phyloP scores from a whole-genome alignment of 2,797 vertebrate genomes.

The Nannoperca australis region DNA sequence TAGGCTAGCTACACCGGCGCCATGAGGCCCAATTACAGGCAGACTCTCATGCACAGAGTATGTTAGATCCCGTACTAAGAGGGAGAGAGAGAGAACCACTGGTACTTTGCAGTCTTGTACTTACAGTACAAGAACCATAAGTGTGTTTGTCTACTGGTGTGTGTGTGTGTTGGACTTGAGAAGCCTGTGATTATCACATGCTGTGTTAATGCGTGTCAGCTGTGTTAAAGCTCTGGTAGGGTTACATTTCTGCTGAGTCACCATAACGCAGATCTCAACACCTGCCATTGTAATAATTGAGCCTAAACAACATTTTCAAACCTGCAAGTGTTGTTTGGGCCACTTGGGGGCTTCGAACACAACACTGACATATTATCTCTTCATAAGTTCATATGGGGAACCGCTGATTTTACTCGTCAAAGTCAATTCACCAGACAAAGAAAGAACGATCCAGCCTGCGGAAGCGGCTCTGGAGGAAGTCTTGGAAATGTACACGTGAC shows the following conservation, averaged over 20 bases:
- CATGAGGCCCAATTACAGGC: constrained; percentile 69
- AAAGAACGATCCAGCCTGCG: not conserved
- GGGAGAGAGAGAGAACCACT: not conserved
- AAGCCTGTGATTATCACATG: constrained; percentile 11
- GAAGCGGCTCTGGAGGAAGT: no score
- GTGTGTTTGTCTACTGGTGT: not conserved
- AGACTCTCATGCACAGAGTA: constrained; percentile 20
- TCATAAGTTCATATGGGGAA: not conserved
- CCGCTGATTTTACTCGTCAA: not conserved
- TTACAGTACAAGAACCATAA: not conserved
- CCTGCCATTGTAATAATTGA: not conserved
- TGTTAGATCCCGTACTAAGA: constrained; percentile 16
- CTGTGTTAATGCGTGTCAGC: constrained; percentile 18
- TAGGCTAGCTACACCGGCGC: constrained; percentile 45
- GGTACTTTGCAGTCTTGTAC: constrained; percentile 25
- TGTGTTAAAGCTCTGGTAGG: not conserved
- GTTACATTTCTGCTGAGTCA: constrained; percentile 21
- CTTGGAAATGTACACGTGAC: not conserved
- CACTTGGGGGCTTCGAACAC: not conserved
- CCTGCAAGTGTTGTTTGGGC: not conserved
- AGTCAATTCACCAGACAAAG: not conserved
- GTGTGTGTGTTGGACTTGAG: not conserved
- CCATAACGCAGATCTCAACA: not conserved
- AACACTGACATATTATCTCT: not conserved
- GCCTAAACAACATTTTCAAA: no score